Base-by-base conservation (phyloP, 2,888 invertebrate genomes). In the Piscicola geometra region DNA sequence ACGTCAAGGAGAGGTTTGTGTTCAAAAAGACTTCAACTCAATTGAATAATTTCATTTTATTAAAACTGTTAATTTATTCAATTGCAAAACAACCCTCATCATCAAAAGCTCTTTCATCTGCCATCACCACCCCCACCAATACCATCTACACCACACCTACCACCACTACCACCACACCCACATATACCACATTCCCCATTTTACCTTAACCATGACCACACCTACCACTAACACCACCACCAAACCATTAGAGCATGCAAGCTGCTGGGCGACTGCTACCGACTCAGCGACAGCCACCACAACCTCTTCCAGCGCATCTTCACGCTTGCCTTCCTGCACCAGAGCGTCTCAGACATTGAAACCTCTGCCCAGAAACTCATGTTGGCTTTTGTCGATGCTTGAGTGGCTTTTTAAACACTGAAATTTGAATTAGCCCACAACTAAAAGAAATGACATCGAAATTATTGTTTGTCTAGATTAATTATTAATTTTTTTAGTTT, bases 251-350 rank as follows among this genome's bases (percentile, higher is more conserved):
- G 83, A 76, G 82, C 83, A 25, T 82, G 81, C 76, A 78, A 78
- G n/a, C 77, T 81, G 56, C 78, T 87, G 1, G 85, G 86, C 0
- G 78, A 79, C 0, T 85, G 86, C 78, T 86, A 84, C 79, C 82
- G 82, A 78, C 79, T 88, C 60, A 75, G 80, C 1, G 81, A 81
- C 18, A 81, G 81, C 12, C 81, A 83, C 2, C 81, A 86, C 52
- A 79, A 81, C n/a, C 82, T 87, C 21, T 87, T 88, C 80, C 81
- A 86, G 28, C 78, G 88, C 36, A 79, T 85, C 9, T 80, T 87
- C 78, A 85, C 87, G 81, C 80, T 88, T 64, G 87, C 85, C 79
- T 85, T 85, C 1, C 82, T 87, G 9, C 80, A 81, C 35, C 79
- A 81, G 69, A 82, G 82, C 1, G 80, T 81, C 47, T 78, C 83